Conservation (phyloP, 92 coral and sea anemone species). For the Pocillopora meandrina region DNA sequence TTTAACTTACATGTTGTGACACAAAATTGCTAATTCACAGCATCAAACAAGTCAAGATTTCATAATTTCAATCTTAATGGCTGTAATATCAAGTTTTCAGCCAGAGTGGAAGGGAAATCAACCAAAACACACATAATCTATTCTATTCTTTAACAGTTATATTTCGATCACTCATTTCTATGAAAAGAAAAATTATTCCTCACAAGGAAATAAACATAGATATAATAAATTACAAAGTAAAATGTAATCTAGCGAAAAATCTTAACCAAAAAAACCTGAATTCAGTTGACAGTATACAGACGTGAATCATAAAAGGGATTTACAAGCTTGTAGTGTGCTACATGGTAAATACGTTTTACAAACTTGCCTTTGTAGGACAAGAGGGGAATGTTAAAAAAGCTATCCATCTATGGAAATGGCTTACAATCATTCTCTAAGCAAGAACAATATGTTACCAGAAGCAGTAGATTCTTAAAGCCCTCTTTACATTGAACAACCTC, state of each 20-base stretch:
- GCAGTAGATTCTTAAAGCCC: background rate
- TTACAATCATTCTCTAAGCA: background rate
- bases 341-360: background rate
- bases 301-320: background rate
- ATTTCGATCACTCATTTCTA: background rate
- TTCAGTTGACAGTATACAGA: too few species aligned
- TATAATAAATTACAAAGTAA: background rate
- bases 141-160: background rate
- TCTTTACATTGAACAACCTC: background rate
- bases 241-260: background rate
- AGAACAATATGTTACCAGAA: background rate
- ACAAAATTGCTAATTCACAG: background rate
- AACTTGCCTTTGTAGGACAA: background rate
- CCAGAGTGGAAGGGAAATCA: background rate
- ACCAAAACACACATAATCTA: background rate
- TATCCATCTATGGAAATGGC: background rate
- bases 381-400: background rate
- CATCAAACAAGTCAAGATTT: background rate
- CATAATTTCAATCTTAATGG: background rate
- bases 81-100: slow-evolving; percentile 23
- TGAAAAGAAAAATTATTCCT: background rate
- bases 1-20: background rate
- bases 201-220: background rate
- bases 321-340: background rate
- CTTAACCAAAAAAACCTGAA: background rate